These are phyloP conservation scores for Pseudomyrmex cubaensis DNA, from an alignment of 1,140 invertebrate genomes.

Conservation along the genomic window DNA sequence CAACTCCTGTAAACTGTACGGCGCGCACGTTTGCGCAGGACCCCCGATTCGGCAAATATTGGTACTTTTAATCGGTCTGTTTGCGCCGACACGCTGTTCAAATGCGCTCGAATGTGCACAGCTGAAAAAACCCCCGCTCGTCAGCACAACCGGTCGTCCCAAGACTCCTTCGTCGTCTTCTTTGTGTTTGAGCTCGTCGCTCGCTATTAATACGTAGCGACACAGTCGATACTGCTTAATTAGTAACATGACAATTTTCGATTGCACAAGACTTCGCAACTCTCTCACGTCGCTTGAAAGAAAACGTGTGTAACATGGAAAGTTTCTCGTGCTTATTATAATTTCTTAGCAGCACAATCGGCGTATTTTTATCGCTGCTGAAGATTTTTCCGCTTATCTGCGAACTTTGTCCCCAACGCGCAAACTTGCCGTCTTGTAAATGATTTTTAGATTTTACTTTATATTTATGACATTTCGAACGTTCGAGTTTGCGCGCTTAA, in stretches of 20 bases:
- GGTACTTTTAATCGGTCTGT: conserved; percentile 80
- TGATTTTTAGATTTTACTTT: too few relatives aligned
- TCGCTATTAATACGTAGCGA: background rate
- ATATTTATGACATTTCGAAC: too few relatives aligned
- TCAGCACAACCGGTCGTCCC: conserved; percentile 10
- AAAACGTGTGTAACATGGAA: background rate
- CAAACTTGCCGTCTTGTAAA: too few relatives aligned
- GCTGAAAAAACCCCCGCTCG: conserved; percentile 71
- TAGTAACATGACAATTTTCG: conserved; percentile 27
- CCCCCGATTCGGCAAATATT: conserved; percentile 78
- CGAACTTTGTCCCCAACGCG: too few relatives aligned
- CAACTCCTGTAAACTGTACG: conserved; percentile 53
- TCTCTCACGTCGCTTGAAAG: background rate
- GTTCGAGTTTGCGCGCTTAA: too few relatives aligned
- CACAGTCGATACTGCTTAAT: conserved; percentile 25
- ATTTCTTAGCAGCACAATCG: background rate
- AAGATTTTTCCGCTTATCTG: too few relatives aligned
- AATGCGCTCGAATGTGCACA: conserved; percentile 63
- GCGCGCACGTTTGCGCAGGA: conserved; percentile 57
- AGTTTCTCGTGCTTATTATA: background rate
- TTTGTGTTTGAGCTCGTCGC: background rate
- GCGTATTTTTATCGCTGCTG: too few relatives aligned
- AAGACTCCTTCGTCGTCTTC: background rate
- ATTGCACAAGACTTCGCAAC: background rate
- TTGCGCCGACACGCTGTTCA: conserved; percentile 67